These are phyloP conservation scores for Enteromius trimaculatus DNA, from an alignment of 2,797 vertebrate genomes.

Conservation along the genomic window DNA sequence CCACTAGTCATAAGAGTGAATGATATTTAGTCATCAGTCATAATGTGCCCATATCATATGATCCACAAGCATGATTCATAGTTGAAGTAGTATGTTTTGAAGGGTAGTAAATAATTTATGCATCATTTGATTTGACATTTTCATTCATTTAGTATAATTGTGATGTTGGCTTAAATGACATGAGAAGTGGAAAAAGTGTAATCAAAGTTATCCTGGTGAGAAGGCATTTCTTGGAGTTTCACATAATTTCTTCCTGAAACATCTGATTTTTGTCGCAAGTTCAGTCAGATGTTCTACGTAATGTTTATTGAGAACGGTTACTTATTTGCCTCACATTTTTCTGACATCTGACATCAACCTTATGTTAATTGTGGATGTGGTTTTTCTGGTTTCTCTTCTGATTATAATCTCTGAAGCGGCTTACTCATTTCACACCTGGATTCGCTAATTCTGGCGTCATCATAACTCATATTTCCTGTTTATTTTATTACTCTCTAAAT, in stretches of 20 bases:
- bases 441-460: slow-evolving; percentile 69
- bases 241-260: slow-evolving; percentile 11
- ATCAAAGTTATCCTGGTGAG: background rate
- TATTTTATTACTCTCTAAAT: slow-evolving; percentile 56
- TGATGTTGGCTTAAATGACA: background rate
- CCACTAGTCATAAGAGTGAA: background rate
- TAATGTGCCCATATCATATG: slow-evolving; percentile 6
- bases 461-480: slow-evolving; percentile 66
- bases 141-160: slow-evolving; percentile 1
- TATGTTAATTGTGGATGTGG: slow-evolving; percentile 59
- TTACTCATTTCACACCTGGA: slow-evolving; percentile 70
- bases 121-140: background rate
- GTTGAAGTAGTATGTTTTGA: slow-evolving; percentile 7
- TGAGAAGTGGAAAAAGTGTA: background rate
- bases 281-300: background rate
- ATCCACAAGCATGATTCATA: slow-evolving; percentile 19
- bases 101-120: background rate
- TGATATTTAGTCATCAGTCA: slow-evolving; percentile 17
- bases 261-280: background rate
- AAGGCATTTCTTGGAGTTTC: background rate
- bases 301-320: slow-evolving; percentile 8
- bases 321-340: slow-evolving; percentile 51
- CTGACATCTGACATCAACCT: slow-evolving; percentile 45
- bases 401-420: slow-evolving; percentile 61
- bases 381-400: slow-evolving; percentile 62